phyloP scores from a whole-genome alignment of 2,888 invertebrate species.

The Calephelis perditalis region DNA sequence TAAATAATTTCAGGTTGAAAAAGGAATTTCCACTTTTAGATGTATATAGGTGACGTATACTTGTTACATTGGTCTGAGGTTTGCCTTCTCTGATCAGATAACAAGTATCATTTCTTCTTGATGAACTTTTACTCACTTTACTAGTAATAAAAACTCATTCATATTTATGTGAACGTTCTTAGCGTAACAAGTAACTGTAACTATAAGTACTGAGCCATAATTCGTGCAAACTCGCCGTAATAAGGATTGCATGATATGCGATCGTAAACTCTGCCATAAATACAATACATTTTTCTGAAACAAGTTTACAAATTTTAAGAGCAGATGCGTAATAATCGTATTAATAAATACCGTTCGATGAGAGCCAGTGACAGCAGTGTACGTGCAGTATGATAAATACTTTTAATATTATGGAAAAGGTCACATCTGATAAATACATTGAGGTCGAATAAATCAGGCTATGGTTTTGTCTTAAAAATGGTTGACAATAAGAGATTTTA shows the following conservation, averaged over 20 bases:
- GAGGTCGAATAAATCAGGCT: slow-evolving; percentile 10
- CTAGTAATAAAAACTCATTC: too few relatives aligned
- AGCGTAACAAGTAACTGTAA: too few relatives aligned
- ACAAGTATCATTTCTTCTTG: too few relatives aligned
- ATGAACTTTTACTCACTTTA: too few relatives aligned
- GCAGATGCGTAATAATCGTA: slow-evolving; percentile 11
- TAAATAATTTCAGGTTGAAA: too few relatives aligned
- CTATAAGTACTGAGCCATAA: too few relatives aligned
- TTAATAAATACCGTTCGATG: slow-evolving; percentile 5
- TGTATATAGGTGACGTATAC: too few relatives aligned
- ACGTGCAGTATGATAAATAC: not conserved
- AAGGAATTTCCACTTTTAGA: too few relatives aligned
- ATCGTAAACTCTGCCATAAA: not conserved
- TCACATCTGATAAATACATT: not conserved
- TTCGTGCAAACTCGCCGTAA: not conserved
- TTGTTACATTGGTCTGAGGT: too few relatives aligned
- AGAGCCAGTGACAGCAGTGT: not conserved
- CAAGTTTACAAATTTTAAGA: not conserved
- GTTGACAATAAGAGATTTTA: too few relatives aligned
- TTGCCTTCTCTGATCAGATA: too few relatives aligned
- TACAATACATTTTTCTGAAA: not conserved
- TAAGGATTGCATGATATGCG: not conserved
- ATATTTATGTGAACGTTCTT: too few relatives aligned
- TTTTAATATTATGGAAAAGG: slow-evolving; percentile 2
- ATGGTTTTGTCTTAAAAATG: not conserved